Percentiles rank a stretch among this genome's conserved stretches.
Conservation (phyloP, 2,888 invertebrate species). For the Halocaridina rubra region DNA sequence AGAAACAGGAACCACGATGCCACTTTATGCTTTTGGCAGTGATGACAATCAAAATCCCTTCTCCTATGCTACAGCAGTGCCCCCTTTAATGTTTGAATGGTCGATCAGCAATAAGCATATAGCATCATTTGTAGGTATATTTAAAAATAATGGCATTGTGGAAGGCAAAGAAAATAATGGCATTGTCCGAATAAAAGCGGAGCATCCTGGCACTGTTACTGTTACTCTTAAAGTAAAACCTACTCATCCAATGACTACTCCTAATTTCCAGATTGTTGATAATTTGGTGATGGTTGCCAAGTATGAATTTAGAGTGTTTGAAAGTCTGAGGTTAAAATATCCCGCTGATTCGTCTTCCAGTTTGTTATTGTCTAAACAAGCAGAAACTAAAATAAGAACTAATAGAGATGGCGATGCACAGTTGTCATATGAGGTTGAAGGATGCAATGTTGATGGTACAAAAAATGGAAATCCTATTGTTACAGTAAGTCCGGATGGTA, state of each 20-base stretch:
- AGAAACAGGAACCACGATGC: slow-evolving; percentile 57
- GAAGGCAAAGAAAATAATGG: slow-evolving; percentile 52
- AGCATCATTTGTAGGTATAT: slow-evolving; percentile 35
- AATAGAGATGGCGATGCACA: slow-evolving; percentile 48
- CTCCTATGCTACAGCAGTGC: slow-evolving; percentile 49
- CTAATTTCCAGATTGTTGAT: slow-evolving; percentile 18
- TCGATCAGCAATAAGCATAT: slow-evolving; percentile 46
- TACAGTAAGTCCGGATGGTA: slow-evolving; percentile 26
- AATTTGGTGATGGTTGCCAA: slow-evolving; percentile 39
- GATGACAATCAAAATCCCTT: slow-evolving; percentile 36
- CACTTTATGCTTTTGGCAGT: slow-evolving; percentile 49
- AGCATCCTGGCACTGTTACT: slow-evolving; percentile 32
- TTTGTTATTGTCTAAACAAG: slow-evolving; percentile 48
- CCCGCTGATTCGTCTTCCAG: slow-evolving; percentile 27
- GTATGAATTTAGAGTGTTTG: slow-evolving; percentile 55
- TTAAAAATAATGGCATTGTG: slow-evolving; percentile 33
- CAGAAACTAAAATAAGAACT: slow-evolving; percentile 46
- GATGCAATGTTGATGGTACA: background rate
- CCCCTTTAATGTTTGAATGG: slow-evolving; percentile 55
- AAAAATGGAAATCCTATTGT: slow-evolving; percentile 14
- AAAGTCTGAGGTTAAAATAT: slow-evolving; percentile 38
- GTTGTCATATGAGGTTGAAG: slow-evolving; percentile 24
- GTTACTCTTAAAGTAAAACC: slow-evolving; percentile 42
- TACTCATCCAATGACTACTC: background rate
- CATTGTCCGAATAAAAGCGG: slow-evolving; percentile 28